Conservation (phyloP, 1,140 invertebrate genomes). For the Idris sp. region DNA sequence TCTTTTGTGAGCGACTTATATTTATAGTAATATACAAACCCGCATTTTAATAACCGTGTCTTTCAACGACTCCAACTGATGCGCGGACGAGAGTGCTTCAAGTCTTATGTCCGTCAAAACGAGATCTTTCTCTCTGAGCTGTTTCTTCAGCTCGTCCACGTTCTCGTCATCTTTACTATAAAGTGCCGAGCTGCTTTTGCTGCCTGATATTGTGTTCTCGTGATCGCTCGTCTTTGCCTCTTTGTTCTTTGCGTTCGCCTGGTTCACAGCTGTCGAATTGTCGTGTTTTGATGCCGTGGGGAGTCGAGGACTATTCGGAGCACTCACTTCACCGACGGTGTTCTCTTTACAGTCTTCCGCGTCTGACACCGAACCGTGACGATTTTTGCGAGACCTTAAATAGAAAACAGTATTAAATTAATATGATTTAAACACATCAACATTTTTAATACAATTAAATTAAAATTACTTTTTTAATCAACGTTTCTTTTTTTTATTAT, state of each 20-base stretch:
- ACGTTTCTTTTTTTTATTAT: no score
- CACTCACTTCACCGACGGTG: constrained; percentile 65
- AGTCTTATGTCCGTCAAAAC: constrained; percentile 96
- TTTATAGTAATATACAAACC: constrained; percentile 79
- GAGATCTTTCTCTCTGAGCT: constrained; percentile 96
- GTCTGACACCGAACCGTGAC: constrained; percentile 82
- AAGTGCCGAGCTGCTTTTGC: constrained; percentile 74
- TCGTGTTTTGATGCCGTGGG: constrained; percentile 72
- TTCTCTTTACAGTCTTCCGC: constrained; percentile 79
- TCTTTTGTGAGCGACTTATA: no score
- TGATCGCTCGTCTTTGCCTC: constrained; percentile 69
- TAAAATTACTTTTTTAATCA: no score
- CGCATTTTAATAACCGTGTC: constrained; percentile 98
- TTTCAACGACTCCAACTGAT: constrained; percentile 96
- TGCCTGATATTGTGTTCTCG: constrained; percentile 70
- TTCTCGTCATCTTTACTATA: constrained; percentile 75
- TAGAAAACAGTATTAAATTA: not conserved
- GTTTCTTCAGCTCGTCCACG: constrained; percentile 93
- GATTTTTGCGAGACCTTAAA: constrained; percentile 80
- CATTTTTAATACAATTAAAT: no score
- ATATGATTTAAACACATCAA: no score
- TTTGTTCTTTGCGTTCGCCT: constrained; percentile 62
- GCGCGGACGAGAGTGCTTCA: constrained; percentile 96
- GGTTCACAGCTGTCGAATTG: constrained; percentile 52
- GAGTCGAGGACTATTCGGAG: constrained; percentile 72